These are phyloP conservation scores for Papilio glaucus DNA, from an alignment of 1,140 invertebrate species.

Conservation along the genomic window DNA sequence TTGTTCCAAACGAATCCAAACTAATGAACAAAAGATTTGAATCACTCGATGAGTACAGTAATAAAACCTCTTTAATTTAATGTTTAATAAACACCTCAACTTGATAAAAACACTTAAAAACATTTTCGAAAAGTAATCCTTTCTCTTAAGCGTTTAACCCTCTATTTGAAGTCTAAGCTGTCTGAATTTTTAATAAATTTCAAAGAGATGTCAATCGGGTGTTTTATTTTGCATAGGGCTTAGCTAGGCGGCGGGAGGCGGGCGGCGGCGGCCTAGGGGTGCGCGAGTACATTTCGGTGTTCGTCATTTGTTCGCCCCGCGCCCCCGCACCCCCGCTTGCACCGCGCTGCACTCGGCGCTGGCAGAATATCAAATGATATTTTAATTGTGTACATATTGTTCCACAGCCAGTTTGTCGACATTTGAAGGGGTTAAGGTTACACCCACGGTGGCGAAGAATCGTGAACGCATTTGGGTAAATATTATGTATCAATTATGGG, in stretches of 20 bases:
- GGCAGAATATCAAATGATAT: slow-evolving; percentile 79
- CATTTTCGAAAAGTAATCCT: slow-evolving; percentile 70
- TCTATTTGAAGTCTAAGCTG: slow-evolving; percentile 78
- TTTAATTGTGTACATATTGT: slow-evolving; percentile 70
- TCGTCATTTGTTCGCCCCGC: slow-evolving; percentile 80
- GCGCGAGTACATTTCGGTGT: slow-evolving; percentile 83
- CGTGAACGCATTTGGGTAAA: slow-evolving; percentile 13
- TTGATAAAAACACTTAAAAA: slow-evolving; percentile 30
- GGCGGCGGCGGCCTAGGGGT: slow-evolving; percentile 62
- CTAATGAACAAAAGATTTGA: neutral
- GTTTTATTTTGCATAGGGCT: slow-evolving; percentile 83
- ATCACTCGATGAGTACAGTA: neutral
- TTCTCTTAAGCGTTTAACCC: slow-evolving; percentile 79
- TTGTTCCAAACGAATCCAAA: too few relatives aligned
- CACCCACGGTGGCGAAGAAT: slow-evolving; percentile 9
- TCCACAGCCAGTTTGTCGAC: slow-evolving; percentile 34
- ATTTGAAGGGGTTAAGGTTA: slow-evolving; percentile 30
- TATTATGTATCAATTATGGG: slow-evolving; percentile 28
- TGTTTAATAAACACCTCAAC: slow-evolving; percentile 13
- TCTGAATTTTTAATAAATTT: slow-evolving; percentile 83
- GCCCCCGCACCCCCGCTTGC: slow-evolving; percentile 50
- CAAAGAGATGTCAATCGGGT: slow-evolving; percentile 82
- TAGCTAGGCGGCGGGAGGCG: slow-evolving; percentile 57
- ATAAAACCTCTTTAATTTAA: neutral
- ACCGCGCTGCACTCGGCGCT: slow-evolving; percentile 74